Conservation (phyloP, 2,888 invertebrate genomes). For the Platycheirus rosarum region DNA sequence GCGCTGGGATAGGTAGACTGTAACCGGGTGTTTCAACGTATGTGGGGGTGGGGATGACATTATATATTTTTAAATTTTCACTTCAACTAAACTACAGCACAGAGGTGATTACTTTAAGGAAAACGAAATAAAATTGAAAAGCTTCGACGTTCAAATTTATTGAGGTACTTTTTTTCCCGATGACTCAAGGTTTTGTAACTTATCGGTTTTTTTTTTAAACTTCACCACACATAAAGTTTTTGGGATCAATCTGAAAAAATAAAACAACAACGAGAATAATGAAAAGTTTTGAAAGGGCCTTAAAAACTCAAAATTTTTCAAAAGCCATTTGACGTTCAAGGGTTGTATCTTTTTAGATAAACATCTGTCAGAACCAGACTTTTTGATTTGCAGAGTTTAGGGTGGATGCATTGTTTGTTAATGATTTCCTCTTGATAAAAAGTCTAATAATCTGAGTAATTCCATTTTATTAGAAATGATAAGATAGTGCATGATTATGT, state of each 20-base stretch:
- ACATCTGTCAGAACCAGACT: neutral
- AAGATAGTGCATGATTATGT: too few species aligned
- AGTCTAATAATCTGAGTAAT: too few species aligned
- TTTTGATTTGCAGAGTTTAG: too few species aligned
- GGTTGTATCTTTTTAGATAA: neutral
- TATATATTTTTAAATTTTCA: neutral
- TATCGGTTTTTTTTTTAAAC: conserved; percentile 7
- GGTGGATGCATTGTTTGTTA: too few species aligned
- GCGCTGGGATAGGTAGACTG: conserved; percentile 49
- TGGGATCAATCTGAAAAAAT: too few species aligned
- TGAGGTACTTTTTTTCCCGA: conserved; percentile 9
- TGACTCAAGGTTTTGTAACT: conserved; percentile 25
- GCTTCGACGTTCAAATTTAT: neutral
- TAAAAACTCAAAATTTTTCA: neutral
- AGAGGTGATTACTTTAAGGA: conserved; percentile 15
- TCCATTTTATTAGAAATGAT: too few species aligned
- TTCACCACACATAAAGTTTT: neutral
- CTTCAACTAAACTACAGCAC: neutral
- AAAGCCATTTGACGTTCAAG: too few species aligned
- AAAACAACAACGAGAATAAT: neutral
- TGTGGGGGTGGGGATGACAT: conserved; percentile 55
- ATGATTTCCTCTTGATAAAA: too few species aligned
- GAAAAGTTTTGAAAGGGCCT: neutral
- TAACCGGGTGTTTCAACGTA: conserved; percentile 66
- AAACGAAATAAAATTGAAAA: conserved; percentile 35